A percentile compares a stretch with the other conserved stretches of the same genome.
Evolutionary conservation across 2,888 invertebrate species (phyloP).

Genomic region (Rhagium mordax): DNA sequence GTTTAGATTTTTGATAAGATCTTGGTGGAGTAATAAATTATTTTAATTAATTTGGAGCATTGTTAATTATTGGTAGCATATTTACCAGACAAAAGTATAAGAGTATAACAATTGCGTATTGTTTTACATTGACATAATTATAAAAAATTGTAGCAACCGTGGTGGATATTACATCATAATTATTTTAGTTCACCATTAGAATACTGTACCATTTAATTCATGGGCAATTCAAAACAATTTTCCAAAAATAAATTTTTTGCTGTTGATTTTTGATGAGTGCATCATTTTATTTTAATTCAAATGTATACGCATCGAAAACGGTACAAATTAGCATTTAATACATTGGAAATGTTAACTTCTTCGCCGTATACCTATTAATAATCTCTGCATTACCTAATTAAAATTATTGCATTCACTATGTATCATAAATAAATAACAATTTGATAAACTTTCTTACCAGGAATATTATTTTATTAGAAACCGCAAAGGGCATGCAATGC

Average conservation of each 20-base stretch:
- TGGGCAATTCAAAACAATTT: too few relatives aligned
- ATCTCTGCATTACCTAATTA: conserved; percentile 27
- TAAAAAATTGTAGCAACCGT: not conserved
- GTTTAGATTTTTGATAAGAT: conserved; percentile 34
- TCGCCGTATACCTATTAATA: not conserved
- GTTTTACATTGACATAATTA: conserved; percentile 1
- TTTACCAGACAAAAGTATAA: not conserved
- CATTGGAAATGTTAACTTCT: too few relatives aligned
- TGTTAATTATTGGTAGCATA: conserved; percentile 35
- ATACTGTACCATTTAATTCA: too few relatives aligned
- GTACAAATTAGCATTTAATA: too few relatives aligned
- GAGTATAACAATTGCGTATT: not conserved
- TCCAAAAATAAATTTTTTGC: too few relatives aligned
- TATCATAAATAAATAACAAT: conserved; percentile 22
- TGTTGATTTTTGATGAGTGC: too few relatives aligned
- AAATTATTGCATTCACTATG: conserved; percentile 36
- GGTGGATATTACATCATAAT: too few relatives aligned
- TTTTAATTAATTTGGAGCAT: conserved; percentile 38
- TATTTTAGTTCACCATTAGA: too few relatives aligned
- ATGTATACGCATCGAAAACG: too few relatives aligned
- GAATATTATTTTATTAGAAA: conserved; percentile 36
- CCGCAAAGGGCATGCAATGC: conserved; percentile 18
- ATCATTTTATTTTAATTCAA: too few relatives aligned
- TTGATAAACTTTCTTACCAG: conserved; percentile 17
- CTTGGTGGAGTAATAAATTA: conserved; percentile 38